Percentiles rank a stretch among this genome's conserved stretches.
Conservation (phyloP, 2,888 invertebrate genomes). For the Xestoiulus laeticollis region DNA sequence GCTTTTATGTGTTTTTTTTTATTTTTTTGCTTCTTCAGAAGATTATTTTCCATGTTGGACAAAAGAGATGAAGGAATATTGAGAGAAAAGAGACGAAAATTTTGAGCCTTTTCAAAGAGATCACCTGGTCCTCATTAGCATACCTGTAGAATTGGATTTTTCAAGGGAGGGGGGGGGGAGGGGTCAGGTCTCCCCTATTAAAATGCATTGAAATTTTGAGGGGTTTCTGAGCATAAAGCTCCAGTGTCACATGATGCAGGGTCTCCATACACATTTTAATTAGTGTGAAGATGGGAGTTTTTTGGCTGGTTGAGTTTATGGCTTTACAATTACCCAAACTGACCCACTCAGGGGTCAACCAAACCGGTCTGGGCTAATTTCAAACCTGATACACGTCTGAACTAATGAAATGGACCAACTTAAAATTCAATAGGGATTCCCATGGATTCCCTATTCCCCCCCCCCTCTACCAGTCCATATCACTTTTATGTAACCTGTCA, state of each 20-base stretch:
- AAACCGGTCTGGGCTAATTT: slow-evolving; percentile 23
- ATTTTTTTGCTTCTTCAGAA: not conserved
- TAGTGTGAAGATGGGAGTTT: slow-evolving; percentile 5
- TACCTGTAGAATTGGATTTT: slow-evolving; percentile 8
- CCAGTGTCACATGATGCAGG: not conserved
- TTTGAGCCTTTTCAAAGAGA: slow-evolving; percentile 16
- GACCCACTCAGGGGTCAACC: not conserved
- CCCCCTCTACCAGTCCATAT: not conserved
- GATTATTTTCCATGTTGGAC: slow-evolving; percentile 44
- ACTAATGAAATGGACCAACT: not conserved
- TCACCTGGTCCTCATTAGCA: slow-evolving; percentile 42
- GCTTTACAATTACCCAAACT: slow-evolving; percentile 10
- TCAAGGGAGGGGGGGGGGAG: too few relatives aligned
- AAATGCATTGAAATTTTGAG: slow-evolving; percentile 16
- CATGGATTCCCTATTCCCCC: not conserved
- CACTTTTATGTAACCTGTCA: too few relatives aligned
- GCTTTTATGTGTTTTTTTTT: not conserved
- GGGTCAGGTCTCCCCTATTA: not conserved
- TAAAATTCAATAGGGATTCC: not conserved
- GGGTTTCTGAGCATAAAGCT: not conserved
- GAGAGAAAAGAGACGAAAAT: slow-evolving; percentile 32
- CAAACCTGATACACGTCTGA: not conserved
- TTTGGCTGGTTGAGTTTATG: not conserved
- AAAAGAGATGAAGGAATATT: slow-evolving; percentile 45
- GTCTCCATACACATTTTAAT: not conserved